A percentile compares a stretch with the other conserved stretches of the same genome.
These are phyloP conservation scores for Laspeyria flexula DNA, from an alignment of 2,888 invertebrate genomes.

Conservation along the genomic window DNA sequence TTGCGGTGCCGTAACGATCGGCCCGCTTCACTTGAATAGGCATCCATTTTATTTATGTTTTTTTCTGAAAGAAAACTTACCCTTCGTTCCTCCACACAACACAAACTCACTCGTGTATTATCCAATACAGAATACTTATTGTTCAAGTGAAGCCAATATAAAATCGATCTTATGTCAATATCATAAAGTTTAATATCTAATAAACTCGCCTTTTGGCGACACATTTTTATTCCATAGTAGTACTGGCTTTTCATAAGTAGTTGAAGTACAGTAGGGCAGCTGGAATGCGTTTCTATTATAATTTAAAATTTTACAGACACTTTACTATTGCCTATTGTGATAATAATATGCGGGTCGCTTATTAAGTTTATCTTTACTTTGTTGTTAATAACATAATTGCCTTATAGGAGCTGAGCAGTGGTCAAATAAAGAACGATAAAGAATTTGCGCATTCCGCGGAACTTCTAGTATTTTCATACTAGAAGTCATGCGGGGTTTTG, in stretches of 20 bases:
- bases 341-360: slow-evolving; percentile 20
- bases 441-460: no score
- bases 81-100: slow-evolving; percentile 20
- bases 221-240: slow-evolving; percentile 39
- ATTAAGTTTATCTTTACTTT: slow-evolving; percentile 2
- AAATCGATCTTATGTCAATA: slow-evolving; percentile 4
- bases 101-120: slow-evolving; percentile 21
- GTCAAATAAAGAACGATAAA: no score
- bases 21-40: slow-evolving; percentile 47
- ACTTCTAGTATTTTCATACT: no score
- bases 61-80: slow-evolving; percentile 49
- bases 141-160: background rate
- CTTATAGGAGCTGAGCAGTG: no score
- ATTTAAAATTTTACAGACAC: slow-evolving; percentile 23
- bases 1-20: slow-evolving; percentile 46
- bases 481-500: no score
- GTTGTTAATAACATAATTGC: background rate
- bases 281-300: slow-evolving; percentile 37
- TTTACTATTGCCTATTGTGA: slow-evolving; percentile 23
- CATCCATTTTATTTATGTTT: slow-evolving; percentile 50
- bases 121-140: slow-evolving; percentile 19
- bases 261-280: slow-evolving; percentile 24
- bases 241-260: slow-evolving; percentile 44
- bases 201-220: slow-evolving; percentile 7
- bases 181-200: slow-evolving; percentile 11